These are phyloP conservation scores for Eonycteris spelaea DNA, from an alignment of 2,113 vertebrate genomes.

Conservation along the genomic window DNA sequence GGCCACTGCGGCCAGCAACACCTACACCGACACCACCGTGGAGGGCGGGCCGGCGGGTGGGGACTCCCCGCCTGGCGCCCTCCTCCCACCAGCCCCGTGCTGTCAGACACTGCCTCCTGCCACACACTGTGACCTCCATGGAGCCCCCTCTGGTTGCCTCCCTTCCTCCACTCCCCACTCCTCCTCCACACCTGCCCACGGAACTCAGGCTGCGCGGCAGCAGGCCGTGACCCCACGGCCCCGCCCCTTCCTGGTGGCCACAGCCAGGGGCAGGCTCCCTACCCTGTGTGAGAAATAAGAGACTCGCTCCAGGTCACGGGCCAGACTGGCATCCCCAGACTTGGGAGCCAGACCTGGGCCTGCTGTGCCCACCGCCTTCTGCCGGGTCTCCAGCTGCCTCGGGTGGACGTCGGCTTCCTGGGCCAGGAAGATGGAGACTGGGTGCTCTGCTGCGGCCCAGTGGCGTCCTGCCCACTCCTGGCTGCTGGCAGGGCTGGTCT, in stretches of 20 bases:
- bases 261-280: no score
- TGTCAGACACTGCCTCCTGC: neutral
- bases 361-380: neutral
- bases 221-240: no score
- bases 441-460: no score
- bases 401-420: neutral
- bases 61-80: neutral
- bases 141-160: accelerated
- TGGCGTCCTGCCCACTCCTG: accelerated
- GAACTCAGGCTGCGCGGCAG: accelerated
- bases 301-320: neutral
- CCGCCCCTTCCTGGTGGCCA: neutral
- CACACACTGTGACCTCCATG: neutral
- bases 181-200: accelerated
- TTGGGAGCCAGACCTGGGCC: neutral
- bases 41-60: neutral
- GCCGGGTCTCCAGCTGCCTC: neutral
- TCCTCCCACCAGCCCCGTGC: accelerated
- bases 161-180: neutral
- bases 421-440: no score
- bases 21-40: accelerated
- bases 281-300: neutral
- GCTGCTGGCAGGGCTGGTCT: neutral
- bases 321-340: no score
- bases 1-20: no score